Evolutionary conservation across 1,140 invertebrate species (phyloP).

Genomic region (Diorhabda elongata): DNA sequence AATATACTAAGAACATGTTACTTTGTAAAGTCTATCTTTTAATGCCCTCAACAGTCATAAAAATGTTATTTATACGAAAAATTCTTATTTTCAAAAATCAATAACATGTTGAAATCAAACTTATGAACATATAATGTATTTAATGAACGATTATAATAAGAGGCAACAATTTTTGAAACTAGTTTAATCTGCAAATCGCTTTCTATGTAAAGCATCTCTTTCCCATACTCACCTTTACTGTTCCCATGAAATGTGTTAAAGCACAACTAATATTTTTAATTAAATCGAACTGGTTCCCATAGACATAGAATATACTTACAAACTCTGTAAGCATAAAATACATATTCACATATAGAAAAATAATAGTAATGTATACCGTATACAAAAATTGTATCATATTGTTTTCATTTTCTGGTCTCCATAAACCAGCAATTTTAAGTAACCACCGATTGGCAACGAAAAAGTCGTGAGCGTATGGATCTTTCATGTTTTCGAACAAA

Average conservation of each 20-base stretch:
- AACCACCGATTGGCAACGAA: constrained; percentile 38
- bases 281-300: constrained; percentile 31
- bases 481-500: not conserved
- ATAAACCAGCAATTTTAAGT: constrained; percentile 36
- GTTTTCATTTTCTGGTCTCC: constrained; percentile 30
- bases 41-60: no score
- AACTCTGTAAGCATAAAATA: constrained; percentile 39
- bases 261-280: constrained; percentile 41
- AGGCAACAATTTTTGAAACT: no score
- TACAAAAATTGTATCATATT: constrained; percentile 26
- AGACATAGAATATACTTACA: constrained; percentile 33
- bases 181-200: no score
- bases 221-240: constrained; percentile 28
- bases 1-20: no score
- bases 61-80: no score
- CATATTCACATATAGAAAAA: constrained; percentile 39
- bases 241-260: constrained; percentile 39
- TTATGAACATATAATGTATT: no score
- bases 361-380: constrained; percentile 31
- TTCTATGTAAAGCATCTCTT: no score
- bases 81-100: no score
- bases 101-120: no score
- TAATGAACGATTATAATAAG: no score
- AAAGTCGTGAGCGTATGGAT: constrained; percentile 34
- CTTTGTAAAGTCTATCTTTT: no score